Percentiles rank a stretch among this genome's conserved stretches.
phyloP scores from a whole-genome alignment of 2,113 vertebrate species.

The Arvicanthis niloticus region DNA sequence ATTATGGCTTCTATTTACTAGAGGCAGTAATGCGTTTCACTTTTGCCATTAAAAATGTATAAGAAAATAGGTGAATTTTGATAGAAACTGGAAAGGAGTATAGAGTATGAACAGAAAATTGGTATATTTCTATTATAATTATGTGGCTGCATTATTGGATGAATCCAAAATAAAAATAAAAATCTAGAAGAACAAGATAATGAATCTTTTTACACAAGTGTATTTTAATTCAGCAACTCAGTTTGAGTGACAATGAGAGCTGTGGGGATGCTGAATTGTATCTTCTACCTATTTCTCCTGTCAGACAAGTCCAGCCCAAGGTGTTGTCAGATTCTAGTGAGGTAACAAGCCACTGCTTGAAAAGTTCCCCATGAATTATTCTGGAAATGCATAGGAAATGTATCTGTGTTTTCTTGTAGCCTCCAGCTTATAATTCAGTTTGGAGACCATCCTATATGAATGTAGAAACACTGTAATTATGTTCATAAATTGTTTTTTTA shows the following conservation, averaged over 20 bases:
- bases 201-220: not conserved
- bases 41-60: slow-evolving; percentile 61
- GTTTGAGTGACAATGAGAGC: not conserved
- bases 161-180: slow-evolving; percentile 15
- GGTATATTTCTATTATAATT: slow-evolving; percentile 2
- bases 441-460: not conserved
- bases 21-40: slow-evolving; percentile 49
- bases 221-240: slow-evolving; percentile 16
- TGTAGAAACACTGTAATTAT: slow-evolving; percentile 58
- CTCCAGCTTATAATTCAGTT: slow-evolving; percentile 57
- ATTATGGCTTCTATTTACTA: slow-evolving; percentile 60
- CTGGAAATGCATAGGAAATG: slow-evolving; percentile 2
- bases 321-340: not conserved
- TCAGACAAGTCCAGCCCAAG: not conserved
- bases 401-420: not conserved
- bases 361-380: slow-evolving; percentile 18
- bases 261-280: not conserved
- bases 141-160: not conserved
- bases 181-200: not conserved
- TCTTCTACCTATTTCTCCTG: not conserved
- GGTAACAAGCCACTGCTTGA: slow-evolving; percentile 7
- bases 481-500: slow-evolving; percentile 57
- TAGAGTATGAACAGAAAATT: slow-evolving; percentile 48
- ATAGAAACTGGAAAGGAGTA: slow-evolving; percentile 50
- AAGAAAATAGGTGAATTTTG: slow-evolving; percentile 60